Evolutionary conservation across 2,113 vertebrate genomes (phyloP).

Genomic region (Atlantisia rogersi): DNA sequence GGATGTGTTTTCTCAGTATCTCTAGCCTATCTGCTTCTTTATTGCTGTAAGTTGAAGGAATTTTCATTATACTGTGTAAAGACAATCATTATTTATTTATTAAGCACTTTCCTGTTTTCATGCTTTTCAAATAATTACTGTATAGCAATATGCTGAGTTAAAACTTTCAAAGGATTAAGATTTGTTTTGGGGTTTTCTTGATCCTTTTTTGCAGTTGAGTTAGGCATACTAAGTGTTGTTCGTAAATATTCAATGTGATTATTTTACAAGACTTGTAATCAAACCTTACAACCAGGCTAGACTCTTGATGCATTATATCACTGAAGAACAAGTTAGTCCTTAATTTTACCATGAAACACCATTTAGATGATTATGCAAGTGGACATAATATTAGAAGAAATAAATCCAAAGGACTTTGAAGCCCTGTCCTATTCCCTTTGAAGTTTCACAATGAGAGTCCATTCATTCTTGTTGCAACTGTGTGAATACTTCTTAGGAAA

Average conservation of each 20-base stretch:
- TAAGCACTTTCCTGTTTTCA: not conserved
- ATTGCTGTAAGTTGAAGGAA: not conserved
- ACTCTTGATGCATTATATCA: not conserved
- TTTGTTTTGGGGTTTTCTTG: not conserved
- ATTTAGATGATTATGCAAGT: not conserved
- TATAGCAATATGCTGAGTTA: not conserved
- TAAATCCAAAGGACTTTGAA: not conserved
- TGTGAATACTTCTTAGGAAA: not conserved
- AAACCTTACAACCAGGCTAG: not conserved
- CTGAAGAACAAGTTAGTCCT: not conserved
- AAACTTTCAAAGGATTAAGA: not conserved
- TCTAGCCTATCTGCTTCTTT: not conserved
- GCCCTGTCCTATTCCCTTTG: not conserved
- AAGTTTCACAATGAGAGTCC: not conserved
- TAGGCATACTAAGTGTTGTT: not conserved
- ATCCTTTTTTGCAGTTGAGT: not conserved
- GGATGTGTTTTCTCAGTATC: not conserved
- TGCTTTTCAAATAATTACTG: not conserved
- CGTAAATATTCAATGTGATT: not conserved
- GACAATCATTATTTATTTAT: not conserved
- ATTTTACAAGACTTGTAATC: not conserved
- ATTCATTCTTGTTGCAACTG: not conserved
- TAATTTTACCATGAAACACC: not conserved
- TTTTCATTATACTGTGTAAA: not conserved
- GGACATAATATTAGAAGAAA: not conserved